A percentile compares a stretch with the other conserved stretches of the same genome.
phyloP scores from a whole-genome alignment of 2,113 vertebrate genomes.

The Gallinago undulata region DNA sequence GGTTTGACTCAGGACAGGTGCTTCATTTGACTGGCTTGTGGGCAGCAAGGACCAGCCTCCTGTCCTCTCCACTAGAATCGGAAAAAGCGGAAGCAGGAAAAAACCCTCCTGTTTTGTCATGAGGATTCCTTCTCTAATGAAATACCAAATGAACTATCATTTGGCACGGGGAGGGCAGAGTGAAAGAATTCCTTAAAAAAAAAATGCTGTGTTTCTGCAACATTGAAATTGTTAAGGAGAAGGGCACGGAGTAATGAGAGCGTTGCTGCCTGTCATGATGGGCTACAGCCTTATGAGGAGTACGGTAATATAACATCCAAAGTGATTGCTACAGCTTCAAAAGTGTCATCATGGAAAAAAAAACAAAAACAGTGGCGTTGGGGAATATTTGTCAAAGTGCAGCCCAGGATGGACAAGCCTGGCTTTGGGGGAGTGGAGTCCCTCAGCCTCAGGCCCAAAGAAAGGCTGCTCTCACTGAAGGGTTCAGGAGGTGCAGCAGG shows the following conservation, averaged over 20 bases:
- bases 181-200: not conserved
- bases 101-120: not conserved
- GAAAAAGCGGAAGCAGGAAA: not conserved
- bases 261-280: not conserved
- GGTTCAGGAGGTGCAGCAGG: not conserved
- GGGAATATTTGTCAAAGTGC: not conserved
- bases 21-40: not conserved
- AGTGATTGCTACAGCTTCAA: not conserved
- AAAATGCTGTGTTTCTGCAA: not conserved
- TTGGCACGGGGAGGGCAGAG: accelerated
- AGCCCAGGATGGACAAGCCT: not conserved
- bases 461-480: not conserved
- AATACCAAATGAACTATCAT: not conserved
- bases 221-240: not conserved
- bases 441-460: not conserved
- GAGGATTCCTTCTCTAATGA: not conserved
- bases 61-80: not conserved
- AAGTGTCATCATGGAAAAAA: not conserved
- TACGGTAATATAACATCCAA: not conserved
- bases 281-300: not conserved
- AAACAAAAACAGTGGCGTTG: not conserved
- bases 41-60: not conserved
- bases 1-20: not conserved
- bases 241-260: not conserved
- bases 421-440: not conserved